Percentiles rank a stretch among this genome's conserved stretches.
Evolutionary conservation across 2,888 invertebrate species (phyloP).

Genomic region (Drosophila lutescens): DNA sequence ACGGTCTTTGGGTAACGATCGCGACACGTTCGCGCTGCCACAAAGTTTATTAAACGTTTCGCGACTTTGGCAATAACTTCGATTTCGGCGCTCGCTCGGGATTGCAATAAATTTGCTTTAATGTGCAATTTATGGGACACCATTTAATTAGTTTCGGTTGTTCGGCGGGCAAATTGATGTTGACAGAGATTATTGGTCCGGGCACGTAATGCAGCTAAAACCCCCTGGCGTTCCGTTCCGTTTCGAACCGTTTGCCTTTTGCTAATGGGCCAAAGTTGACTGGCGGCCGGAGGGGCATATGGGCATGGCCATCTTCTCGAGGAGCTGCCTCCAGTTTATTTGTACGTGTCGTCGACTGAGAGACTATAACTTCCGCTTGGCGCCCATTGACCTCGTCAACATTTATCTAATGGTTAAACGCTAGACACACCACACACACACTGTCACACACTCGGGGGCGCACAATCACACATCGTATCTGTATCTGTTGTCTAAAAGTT

Average conservation of each 20-base stretch:
- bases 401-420: slow-evolving; percentile 75
- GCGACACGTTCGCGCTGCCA: slow-evolving; percentile 63
- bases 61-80: slow-evolving; percentile 80
- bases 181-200: slow-evolving; percentile 81
- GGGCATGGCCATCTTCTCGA: slow-evolving; percentile 7
- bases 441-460: background rate
- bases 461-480: slow-evolving; percentile 18
- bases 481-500: slow-evolving; percentile 54
- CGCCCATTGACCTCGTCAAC: slow-evolving; percentile 76
- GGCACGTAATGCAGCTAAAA: slow-evolving; percentile 70
- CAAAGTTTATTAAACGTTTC: slow-evolving; percentile 77
- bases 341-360: slow-evolving; percentile 62
- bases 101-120: slow-evolving; percentile 82
- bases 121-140: slow-evolving; percentile 83
- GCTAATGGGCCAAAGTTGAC: slow-evolving; percentile 69
- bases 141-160: slow-evolving; percentile 82
- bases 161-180: slow-evolving; percentile 79
- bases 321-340: slow-evolving; percentile 57
- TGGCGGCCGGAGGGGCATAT: slow-evolving; percentile 26
- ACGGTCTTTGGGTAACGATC: slow-evolving; percentile 61
- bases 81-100: slow-evolving; percentile 54
- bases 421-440: slow-evolving; percentile 27
- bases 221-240: background rate
- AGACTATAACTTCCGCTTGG: slow-evolving; percentile 74
- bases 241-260: slow-evolving; percentile 21